These are phyloP conservation scores for Numida meleagris DNA, from an alignment of 2,113 vertebrate genomes.

Conservation along the genomic window DNA sequence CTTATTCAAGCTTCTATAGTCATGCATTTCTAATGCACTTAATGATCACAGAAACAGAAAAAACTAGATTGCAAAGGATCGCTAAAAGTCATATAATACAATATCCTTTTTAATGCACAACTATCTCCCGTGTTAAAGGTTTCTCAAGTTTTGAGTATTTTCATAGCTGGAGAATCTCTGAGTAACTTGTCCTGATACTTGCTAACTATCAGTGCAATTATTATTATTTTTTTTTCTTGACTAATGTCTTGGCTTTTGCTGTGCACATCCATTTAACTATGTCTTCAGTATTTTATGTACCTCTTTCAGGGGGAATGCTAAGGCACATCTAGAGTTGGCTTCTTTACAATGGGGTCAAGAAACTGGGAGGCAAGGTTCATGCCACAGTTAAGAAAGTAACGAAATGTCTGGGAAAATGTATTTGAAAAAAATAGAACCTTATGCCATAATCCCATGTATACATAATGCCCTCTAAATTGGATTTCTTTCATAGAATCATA, in stretches of 20 bases:
- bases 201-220: background rate
- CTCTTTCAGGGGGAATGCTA: background rate
- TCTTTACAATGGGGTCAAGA: accelerated
- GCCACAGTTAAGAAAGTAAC: background rate
- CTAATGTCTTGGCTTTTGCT: background rate
- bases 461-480: background rate
- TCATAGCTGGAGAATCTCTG: background rate
- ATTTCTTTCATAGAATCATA: background rate
- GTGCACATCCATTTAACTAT: background rate
- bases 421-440: background rate
- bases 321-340: background rate
- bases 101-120: background rate
- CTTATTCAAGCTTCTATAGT: background rate
- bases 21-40: background rate
- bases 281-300: accelerated
- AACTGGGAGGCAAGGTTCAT: background rate
- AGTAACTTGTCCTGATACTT: background rate
- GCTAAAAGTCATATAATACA: background rate
- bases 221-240: background rate
- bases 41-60: background rate
- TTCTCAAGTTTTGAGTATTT: background rate
- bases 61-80: background rate
- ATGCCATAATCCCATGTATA: background rate
- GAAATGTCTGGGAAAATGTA: background rate
- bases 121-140: background rate